Conservation (phyloP, 2,797 vertebrate species). For the Vireo griseus region DNA sequence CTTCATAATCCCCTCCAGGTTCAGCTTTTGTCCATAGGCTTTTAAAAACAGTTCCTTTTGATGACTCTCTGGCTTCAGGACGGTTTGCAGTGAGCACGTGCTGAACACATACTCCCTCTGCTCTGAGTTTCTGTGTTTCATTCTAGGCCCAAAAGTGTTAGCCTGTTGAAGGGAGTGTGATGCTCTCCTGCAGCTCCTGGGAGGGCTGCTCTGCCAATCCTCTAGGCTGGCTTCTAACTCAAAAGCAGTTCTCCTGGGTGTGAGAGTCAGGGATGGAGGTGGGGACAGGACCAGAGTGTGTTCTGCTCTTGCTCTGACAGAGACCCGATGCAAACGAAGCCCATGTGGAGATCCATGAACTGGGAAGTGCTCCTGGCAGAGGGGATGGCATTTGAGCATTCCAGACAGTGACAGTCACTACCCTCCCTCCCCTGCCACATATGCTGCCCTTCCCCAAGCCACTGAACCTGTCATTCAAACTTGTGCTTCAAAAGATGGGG, state of each 20-base stretch:
- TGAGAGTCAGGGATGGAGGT: neutral
- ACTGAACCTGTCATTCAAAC: neutral
- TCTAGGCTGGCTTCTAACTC: neutral
- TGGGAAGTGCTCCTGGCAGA: neutral
- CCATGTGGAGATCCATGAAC: neutral
- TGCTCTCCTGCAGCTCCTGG: neutral
- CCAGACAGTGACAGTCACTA: neutral
- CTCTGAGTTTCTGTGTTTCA: neutral
- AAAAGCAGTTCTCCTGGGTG: neutral
- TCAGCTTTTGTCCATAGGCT: neutral
- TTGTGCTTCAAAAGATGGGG: neutral
- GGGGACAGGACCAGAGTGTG: neutral
- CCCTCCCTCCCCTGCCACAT: neutral
- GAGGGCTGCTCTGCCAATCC: neutral
- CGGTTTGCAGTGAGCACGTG: neutral
- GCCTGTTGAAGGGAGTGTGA: fast-evolving
- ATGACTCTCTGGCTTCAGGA: neutral
- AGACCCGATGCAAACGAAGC: neutral
- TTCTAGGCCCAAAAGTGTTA: neutral
- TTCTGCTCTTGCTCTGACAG: neutral
- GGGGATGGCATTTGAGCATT: neutral
- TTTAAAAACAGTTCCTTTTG: neutral
- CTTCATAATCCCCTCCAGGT: constrained; percentile 3
- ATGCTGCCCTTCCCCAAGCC: fast-evolving
- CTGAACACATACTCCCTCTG: neutral